Percentiles rank a stretch among this genome's conserved stretches.
These are phyloP conservation scores for Uloborus plumipes DNA, from an alignment of 2,888 invertebrate species.

Conservation along the genomic window DNA sequence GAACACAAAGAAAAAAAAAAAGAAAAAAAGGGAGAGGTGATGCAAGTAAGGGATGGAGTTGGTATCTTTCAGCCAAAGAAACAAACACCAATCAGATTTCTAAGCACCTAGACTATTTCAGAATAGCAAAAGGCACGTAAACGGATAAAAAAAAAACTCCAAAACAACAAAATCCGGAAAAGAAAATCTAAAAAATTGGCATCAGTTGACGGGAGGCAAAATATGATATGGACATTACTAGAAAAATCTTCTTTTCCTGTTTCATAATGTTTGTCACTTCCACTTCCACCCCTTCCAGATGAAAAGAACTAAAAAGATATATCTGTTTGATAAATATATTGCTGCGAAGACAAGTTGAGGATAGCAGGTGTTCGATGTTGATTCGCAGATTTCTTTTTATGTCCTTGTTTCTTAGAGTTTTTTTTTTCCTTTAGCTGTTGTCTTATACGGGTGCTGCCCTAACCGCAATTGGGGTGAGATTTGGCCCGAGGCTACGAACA, in stretches of 20 bases:
- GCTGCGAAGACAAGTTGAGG: conserved; percentile 35
- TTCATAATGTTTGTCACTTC: conserved; percentile 43
- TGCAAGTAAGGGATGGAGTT: conserved; percentile 1
- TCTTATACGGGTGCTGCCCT: conserved; percentile 9
- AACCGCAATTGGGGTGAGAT: conserved; percentile 43
- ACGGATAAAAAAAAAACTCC: conserved; percentile 18
- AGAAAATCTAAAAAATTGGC: conserved; percentile 19
- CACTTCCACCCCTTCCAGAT: conserved; percentile 3
- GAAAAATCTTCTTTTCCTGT: conserved; percentile 19
- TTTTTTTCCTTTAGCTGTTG: conserved; percentile 1
- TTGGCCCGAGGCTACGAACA: conserved; percentile 26
- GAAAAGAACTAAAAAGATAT: conserved; percentile 15
- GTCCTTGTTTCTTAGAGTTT: conserved; percentile 30
- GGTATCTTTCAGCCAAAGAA: conserved; percentile 3
- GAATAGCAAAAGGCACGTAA: conserved; percentile 29
- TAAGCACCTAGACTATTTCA: conserved; percentile 24
- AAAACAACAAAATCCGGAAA: conserved; percentile 2
- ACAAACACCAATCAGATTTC: conserved; percentile 33
- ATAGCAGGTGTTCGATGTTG: conserved; percentile 50
- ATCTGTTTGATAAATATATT: conserved; percentile 48
- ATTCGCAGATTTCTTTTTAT: conserved; percentile 55
- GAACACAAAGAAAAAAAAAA: neutral
- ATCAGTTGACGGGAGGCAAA: conserved; percentile 32
- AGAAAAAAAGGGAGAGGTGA: neutral
- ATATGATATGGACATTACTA: conserved; percentile 49